These are phyloP conservation scores for Zaprionus ghesquierei DNA, from an alignment of 1,140 invertebrate species.

Conservation along the genomic window DNA sequence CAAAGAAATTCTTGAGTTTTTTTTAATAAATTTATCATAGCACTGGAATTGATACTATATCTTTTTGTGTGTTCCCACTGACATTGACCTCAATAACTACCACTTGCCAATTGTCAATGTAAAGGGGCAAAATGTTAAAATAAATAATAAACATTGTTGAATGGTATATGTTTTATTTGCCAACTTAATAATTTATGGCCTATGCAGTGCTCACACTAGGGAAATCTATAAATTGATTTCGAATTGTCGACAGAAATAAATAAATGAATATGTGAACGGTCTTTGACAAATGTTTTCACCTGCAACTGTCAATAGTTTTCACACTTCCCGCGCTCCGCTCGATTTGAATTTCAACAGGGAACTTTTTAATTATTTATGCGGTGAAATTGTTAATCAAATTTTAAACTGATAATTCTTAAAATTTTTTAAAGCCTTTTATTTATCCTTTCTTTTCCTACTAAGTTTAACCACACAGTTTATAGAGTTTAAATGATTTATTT, in stretches of 20 bases:
- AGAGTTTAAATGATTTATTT: too few species aligned
- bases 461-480: too few species aligned
- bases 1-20: constrained; percentile 24
- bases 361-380: not conserved
- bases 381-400: too few species aligned
- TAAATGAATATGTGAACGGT: constrained; percentile 57
- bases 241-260: constrained; percentile 49
- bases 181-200: constrained; percentile 58
- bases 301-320: constrained; percentile 57
- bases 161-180: constrained; percentile 29
- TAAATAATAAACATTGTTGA: constrained; percentile 17
- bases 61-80: constrained; percentile 24
- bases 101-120: constrained; percentile 35
- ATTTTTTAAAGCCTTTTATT: too few species aligned
- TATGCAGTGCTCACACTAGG: too few species aligned
- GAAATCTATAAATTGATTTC: not conserved
- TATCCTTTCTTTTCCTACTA: constrained; percentile 25
- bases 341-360: constrained; percentile 13
- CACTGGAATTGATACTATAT: not conserved
- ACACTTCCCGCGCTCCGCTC: constrained; percentile 39
- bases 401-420: too few species aligned
- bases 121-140: constrained; percentile 55
- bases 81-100: constrained; percentile 63
- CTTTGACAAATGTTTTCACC: constrained; percentile 64
- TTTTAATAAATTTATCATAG: not conserved